Evolutionary conservation across 2,797 vertebrate genomes (phyloP).

Genomic region (Smutsia gigantea): DNA sequence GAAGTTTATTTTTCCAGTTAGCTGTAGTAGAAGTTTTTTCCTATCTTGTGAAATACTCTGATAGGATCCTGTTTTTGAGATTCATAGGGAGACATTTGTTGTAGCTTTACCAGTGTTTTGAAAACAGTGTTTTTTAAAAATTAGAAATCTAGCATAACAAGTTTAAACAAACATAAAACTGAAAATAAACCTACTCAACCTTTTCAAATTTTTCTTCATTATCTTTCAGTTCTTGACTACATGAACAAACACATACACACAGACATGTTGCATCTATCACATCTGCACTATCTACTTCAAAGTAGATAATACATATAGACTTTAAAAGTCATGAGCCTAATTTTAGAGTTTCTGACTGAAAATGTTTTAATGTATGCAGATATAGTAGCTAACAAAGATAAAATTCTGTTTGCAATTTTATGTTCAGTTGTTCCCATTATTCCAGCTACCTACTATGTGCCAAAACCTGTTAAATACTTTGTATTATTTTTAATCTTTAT

Average conservation of each 20-base stretch:
- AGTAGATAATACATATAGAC: neutral
- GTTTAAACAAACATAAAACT: neutral
- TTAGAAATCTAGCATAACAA: neutral
- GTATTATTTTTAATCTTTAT: neutral
- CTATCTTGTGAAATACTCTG: neutral
- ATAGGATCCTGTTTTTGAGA: neutral
- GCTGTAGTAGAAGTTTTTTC: neutral
- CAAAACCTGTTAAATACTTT: neutral
- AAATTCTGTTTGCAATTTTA: neutral
- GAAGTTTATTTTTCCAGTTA: neutral
- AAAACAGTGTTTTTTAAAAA: neutral
- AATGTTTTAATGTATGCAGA: neutral
- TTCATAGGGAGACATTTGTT: neutral
- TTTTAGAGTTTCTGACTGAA: neutral
- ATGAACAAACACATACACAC: neutral
- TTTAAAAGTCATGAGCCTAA: neutral
- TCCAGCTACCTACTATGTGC: neutral
- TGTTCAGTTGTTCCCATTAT: neutral
- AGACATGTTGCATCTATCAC: neutral
- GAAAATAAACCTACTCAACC: neutral
- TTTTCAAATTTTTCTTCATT: neutral
- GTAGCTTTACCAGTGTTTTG: neutral
- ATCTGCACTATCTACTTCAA: neutral
- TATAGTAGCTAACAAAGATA: neutral
- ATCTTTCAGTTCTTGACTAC: neutral